Evolutionary conservation across 1,140 invertebrate species (phyloP).

Genomic region (Papilio dardanus): DNA sequence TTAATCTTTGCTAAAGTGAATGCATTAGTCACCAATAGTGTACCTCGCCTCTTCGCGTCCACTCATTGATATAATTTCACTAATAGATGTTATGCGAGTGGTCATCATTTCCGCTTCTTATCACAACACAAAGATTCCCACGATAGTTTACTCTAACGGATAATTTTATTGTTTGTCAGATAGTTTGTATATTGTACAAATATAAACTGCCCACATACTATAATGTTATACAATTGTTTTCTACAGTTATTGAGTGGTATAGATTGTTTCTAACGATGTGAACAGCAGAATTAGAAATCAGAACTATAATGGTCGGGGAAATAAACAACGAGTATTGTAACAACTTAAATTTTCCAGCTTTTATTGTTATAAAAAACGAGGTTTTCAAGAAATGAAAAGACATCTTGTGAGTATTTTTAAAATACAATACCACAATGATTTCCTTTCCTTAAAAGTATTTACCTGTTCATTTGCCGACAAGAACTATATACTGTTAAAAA

Average conservation of each 20-base stretch:
- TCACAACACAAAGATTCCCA: constrained; percentile 3
- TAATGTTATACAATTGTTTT: not conserved
- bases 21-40: not conserved
- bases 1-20: not conserved
- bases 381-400: too few relatives aligned
- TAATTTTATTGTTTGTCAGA: not conserved
- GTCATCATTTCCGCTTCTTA: constrained; percentile 6
- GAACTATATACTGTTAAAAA: not conserved
- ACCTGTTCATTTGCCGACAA: not conserved
- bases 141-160: not conserved
- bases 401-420: too few relatives aligned
- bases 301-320: too few relatives aligned
- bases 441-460: not conserved
- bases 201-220: not conserved
- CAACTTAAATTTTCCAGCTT: too few relatives aligned
- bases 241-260: not conserved
- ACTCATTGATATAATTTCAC: not conserved
- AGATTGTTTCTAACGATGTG: not conserved
- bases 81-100: constrained; percentile 1
- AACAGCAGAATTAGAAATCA: not conserved
- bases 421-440: not conserved
- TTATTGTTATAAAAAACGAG: too few relatives aligned
- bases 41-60: not conserved
- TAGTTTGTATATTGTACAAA: constrained; percentile 3
- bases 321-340: too few relatives aligned